Evolutionary conservation across 2,113 vertebrate species (phyloP).

Genomic region (Pycnonotus jocosus): DNA sequence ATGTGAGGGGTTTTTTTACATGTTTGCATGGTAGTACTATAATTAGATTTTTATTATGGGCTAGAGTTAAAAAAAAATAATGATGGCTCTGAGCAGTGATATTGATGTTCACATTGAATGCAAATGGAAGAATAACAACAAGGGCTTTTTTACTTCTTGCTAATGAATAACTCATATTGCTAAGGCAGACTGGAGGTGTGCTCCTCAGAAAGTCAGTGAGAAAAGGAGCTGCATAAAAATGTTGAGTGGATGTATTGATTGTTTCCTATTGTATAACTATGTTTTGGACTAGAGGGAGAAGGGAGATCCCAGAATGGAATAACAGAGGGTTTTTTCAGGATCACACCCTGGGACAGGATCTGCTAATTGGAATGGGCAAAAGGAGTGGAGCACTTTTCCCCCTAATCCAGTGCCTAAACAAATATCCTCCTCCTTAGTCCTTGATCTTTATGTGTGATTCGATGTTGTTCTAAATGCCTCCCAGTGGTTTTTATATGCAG

Average conservation of each 20-base stretch:
- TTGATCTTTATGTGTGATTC: not conserved
- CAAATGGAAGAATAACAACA: not conserved
- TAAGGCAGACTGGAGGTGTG: not conserved
- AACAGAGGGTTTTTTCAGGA: not conserved
- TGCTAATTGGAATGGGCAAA: not conserved
- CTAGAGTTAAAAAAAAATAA: not conserved
- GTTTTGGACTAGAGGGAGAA: not conserved
- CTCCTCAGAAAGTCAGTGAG: not conserved
- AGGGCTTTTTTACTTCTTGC: not conserved
- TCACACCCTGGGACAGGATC: not conserved
- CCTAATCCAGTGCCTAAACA: not conserved
- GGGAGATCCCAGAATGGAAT: not conserved
- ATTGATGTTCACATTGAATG: not conserved
- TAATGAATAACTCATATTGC: not conserved
- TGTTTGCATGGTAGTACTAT: not conserved
- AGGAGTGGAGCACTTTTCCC: not conserved
- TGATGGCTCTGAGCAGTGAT: not conserved
- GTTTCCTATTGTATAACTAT: not conserved
- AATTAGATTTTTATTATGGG: conserved; percentile 2
- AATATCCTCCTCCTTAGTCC: not conserved
- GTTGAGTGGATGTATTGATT: not conserved
- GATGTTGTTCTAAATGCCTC: not conserved
- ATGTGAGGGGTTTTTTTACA: rapidly evolving
- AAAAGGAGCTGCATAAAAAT: not conserved
- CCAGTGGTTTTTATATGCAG: not conserved